Base-by-base conservation (phyloP, 2,113 vertebrate genomes). In the Tragelaphus strepsiceros region DNA sequence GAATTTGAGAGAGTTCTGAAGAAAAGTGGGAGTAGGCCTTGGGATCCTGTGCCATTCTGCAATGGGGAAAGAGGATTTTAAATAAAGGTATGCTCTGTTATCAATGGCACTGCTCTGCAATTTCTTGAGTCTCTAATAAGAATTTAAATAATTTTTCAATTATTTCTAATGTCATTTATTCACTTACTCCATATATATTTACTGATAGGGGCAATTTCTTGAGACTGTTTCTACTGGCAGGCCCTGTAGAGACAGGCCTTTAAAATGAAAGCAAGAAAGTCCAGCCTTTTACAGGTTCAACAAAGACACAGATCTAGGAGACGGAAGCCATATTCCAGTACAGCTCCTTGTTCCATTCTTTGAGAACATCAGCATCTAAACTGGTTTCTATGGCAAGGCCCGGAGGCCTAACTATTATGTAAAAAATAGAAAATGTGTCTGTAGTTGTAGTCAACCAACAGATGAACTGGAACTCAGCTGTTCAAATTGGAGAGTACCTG, bases 91-190 rank as follows among this genome's bases (percentile, higher is more conserved):
- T 89, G 51, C 8, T 81, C n/a, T 82, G 10, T 82, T 88, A 78
- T 82, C 64, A 88, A 2, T 32, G 39, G 51, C 49, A 74, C 2
- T 32, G 22, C 51, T 53, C 62, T 22, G 54, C 0, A 67, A 32
- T 56, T 88, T 84, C 64, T 94, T 85, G 49, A 92, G 32, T 43
- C 7, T n/a, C 2, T 46, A 74, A 13, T 58, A 88, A 92, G 30
- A 71, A 93, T 82, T 81, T 43, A 91, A 95, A 32, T 54, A 14
- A 90, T 17, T 71, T 92, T 97, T 39, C 3, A 59, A 35, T 85
- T 54, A 61, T 89, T 91, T 71, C 16, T 93, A 64, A 62, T 74
- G 26, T 64, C 24, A 90, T 59, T 90, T 87, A 53, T 81, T 86
- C 24, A 86, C 53, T 91, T 35, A 53, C 30, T 82, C 3, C 51